These are phyloP conservation scores for Entomobrya multifasciata DNA, from an alignment of 2,888 invertebrate genomes.

Conservation along the genomic window DNA sequence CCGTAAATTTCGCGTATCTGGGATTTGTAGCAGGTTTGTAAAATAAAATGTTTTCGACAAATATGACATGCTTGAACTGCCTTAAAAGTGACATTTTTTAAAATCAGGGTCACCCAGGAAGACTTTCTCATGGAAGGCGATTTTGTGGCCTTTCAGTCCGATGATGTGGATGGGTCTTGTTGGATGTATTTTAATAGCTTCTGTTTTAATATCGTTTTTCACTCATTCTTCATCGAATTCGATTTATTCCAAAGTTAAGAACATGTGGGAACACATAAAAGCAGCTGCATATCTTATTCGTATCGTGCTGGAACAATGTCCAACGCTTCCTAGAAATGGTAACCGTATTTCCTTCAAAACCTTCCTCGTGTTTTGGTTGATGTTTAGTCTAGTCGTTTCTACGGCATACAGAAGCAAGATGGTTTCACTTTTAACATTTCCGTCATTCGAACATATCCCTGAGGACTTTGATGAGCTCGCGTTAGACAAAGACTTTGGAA, in stretches of 20 bases:
- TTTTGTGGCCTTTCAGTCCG: slow-evolving; percentile 59
- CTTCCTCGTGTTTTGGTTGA: slow-evolving; percentile 50
- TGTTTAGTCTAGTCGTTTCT: slow-evolving; percentile 27
- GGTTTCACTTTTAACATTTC: slow-evolving; percentile 66
- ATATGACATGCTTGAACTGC: too few species aligned
- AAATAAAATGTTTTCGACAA: too few species aligned
- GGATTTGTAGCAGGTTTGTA: slow-evolving; percentile 67
- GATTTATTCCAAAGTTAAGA: neutral
- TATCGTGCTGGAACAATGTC: slow-evolving; percentile 36
- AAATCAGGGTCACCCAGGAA: slow-evolving; percentile 54
- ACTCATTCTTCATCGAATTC: neutral
- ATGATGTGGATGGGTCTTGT: slow-evolving; percentile 33
- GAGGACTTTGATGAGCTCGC: slow-evolving; percentile 57
- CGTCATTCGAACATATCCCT: slow-evolving; percentile 45
- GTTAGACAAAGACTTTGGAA: slow-evolving; percentile 9
- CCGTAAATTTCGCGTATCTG: slow-evolving; percentile 65
- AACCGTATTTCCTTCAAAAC: neutral
- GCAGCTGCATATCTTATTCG: neutral
- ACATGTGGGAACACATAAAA: neutral
- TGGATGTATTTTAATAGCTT: neutral
- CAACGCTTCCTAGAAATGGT: neutral
- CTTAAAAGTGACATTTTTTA: too few species aligned
- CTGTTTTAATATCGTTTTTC: neutral
- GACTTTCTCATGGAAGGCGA: slow-evolving; percentile 62
- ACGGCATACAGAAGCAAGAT: slow-evolving; percentile 64